Evolutionary conservation across 2,888 invertebrate species (phyloP), one percentile per base, ranked within the genome.

Genomic region (Chesias legatella): DNA sequence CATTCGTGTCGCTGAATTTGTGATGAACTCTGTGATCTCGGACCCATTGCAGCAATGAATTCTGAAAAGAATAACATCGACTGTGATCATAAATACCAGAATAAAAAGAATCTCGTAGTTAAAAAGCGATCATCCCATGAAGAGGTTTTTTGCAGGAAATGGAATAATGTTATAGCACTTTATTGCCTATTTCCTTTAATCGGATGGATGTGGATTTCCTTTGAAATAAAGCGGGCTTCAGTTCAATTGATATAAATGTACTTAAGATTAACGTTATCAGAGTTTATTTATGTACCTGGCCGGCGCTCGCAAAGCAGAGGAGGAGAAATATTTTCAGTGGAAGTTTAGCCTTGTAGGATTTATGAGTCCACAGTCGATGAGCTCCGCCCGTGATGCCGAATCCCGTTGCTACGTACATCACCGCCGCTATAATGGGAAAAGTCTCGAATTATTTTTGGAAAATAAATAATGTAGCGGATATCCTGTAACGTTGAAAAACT

Each of bases 1-100:
- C 95, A 48, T 95, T 91, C 0, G 95, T 95, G 68, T 95, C 95
- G 48, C 93, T 93, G 86, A 90, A 95, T 67, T 95, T 95, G 81
- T 96, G 95, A 63, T 96, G 94, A 7, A 93, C 90, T 34, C 94
- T 79, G 66, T 92, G 92, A 55, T 93, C 92, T 30, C 92, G 85
- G 0, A 92, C 91, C 93, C 93, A 93, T 67, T 84, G 81, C 17
- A 69, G 58, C 20, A 88, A 55, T 4, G 84, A 78, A 55, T 88
- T 88, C 88, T 86, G 53, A 10, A 53, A 53, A 39, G n/a, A 39
- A 40, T 20, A 49, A 48, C 37, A 40, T 44, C 33, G 30, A 42
- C 41, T 33, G 51, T 50, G 42, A 43, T 37, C 41, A 33, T 41
- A 43, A 50, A 49, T 32, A 39, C 30, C 27, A 45, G 48, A 49